Base-by-base conservation (phyloP, 2,113 vertebrate species). In the Eptesicus fuscus region DNA sequence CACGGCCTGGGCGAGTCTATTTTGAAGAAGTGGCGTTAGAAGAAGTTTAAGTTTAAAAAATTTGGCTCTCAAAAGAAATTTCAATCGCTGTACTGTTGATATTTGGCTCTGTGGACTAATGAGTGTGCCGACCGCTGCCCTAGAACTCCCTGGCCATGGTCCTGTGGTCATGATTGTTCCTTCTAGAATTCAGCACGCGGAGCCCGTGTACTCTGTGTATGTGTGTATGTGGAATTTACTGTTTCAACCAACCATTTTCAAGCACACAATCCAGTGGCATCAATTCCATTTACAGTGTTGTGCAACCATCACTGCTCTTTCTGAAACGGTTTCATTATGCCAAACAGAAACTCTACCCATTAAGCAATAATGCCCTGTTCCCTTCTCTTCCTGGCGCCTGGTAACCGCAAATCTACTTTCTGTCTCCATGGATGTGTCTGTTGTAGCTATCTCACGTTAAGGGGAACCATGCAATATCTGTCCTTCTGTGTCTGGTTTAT, bases 91-190 rank as follows among this genome's bases (percentile, higher is more conserved):
- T 47, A 11, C 47, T 47, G 12, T 47, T 47, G 47, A 47, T 47
- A 47, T 47, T 47, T 47, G 47, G 47, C 47, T 12, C 47, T 47
- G 47, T 47, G 10, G 44, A 47, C 47, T 47, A 12, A 47, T 47
- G 47, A 47, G 49, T 49, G 16, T 49, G 49, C 49, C 13, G 13
- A 49, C 49, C 49, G 2, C 49, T 49, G 49, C 32, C 40, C 51
- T n/a, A 22, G 9, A 32, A 23, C 3, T 4, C 28, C 7, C 22
- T 0, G 10, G 10, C 28, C 20, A 5, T 30, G 42, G 20, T 10
- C 40, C 25, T 17, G 49, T 11, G n/a, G 32, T 30, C n/a, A 4
- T 5, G 53, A 7, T 20, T 40, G n/a, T 37, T 51, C 28, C 80
- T 83, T 73, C 83, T 20, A 11, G 42, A 49, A 42, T 9, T 25